A percentile compares a stretch with the other conserved stretches of the same genome.
phyloP scores from a whole-genome alignment of 2,888 invertebrate genomes.

The Phragmatobia fuliginosa region DNA sequence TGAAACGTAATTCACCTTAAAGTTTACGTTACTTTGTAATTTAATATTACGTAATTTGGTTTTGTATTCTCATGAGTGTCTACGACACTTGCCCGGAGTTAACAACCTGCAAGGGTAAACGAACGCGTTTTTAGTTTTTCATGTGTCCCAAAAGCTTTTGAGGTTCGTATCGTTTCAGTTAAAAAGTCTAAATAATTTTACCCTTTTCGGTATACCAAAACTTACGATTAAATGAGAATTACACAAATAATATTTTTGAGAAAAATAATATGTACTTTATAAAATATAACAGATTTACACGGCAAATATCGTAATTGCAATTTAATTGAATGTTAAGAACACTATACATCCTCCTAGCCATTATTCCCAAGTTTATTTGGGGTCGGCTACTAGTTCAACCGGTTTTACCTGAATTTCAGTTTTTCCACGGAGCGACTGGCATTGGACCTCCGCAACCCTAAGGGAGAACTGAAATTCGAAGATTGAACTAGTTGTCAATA shows the following conservation, averaged over 20 bases:
- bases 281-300: no score
- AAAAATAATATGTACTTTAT: no score
- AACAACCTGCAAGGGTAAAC: slow-evolving; percentile 20
- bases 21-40: slow-evolving; percentile 12
- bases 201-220: background rate
- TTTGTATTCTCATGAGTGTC: slow-evolving; percentile 32
- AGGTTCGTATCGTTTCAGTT: background rate
- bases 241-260: background rate
- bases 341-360: no score
- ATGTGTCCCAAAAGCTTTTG: slow-evolving; percentile 16
- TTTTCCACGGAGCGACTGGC: no score
- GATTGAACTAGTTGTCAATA: no score
- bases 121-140: slow-evolving; percentile 11
- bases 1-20: slow-evolving; percentile 26
- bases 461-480: no score
- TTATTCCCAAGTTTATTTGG: no score
- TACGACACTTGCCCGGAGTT: slow-evolving; percentile 5
- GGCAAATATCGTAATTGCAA: background rate
- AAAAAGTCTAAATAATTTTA: slow-evolving; percentile 5
- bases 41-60: slow-evolving; percentile 23
- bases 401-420: no score
- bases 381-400: no score
- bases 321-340: no score
- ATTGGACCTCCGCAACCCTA: no score
- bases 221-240: background rate